Evolutionary conservation across 2,888 invertebrate species (phyloP).

Genomic region (Dinocampus coccinellae): DNA sequence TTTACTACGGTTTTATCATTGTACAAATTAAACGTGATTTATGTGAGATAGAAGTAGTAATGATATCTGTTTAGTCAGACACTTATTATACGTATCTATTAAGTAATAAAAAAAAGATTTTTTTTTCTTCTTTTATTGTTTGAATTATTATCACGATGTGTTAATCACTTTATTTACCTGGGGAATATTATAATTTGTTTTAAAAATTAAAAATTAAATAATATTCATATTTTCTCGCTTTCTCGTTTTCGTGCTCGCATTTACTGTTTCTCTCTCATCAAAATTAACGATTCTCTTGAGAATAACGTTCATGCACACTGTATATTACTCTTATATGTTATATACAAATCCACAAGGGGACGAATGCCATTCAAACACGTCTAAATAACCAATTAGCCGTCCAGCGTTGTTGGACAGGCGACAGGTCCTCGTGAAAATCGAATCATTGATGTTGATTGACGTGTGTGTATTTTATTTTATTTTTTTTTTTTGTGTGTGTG

Average conservation of each 20-base stretch:
- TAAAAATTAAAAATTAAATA: no score
- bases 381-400: conserved; percentile 35
- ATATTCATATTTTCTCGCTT: no score
- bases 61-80: not conserved
- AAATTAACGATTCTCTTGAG: not conserved
- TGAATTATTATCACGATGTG: no score
- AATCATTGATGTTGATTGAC: conserved; percentile 38
- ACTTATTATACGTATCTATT: not conserved
- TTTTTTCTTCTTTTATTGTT: not conserved
- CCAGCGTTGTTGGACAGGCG: not conserved
- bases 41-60: not conserved
- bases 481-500: not conserved
- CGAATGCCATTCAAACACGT: conserved; percentile 8
- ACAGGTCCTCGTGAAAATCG: conserved; percentile 33
- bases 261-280: not conserved
- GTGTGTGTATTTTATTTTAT: conserved; percentile 15
- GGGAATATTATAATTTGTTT: no score
- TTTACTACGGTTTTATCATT: not conserved
- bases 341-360: not conserved
- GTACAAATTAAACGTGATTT: not conserved
- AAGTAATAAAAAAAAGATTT: not conserved
- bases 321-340: conserved; percentile 21
- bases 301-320: not conserved
- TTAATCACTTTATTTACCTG: no score
- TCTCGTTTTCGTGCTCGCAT: no score